These are phyloP conservation scores for Sylvilagus bachmani DNA, from an alignment of 2,113 vertebrate genomes.

Conservation along the genomic window DNA sequence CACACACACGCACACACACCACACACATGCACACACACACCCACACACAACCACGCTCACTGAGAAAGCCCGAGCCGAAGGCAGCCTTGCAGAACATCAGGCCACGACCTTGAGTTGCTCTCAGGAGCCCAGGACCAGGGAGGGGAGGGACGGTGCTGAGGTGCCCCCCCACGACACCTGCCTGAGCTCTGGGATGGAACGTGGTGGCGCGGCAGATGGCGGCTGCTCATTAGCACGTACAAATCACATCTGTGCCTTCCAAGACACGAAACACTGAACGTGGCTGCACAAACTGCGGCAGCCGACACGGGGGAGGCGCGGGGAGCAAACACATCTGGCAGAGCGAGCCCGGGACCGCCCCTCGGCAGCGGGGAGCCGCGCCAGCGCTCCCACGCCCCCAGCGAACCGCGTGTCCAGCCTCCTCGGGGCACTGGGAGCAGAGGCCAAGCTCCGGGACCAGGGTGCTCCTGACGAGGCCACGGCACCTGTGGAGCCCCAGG, in stretches of 20 bases:
- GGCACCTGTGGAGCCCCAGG: not conserved
- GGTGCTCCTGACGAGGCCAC: not conserved
- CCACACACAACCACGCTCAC: not conserved
- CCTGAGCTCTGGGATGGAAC: not conserved
- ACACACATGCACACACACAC: not conserved
- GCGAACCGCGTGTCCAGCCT: no score
- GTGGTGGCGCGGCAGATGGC: not conserved
- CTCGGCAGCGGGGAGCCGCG: no score
- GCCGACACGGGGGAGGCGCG: accelerated
- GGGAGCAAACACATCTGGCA: not conserved
- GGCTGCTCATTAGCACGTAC: not conserved
- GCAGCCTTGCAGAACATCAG: no score
- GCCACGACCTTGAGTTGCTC: not conserved
- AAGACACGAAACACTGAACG: accelerated
- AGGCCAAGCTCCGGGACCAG: not conserved
- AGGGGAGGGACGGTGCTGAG: not conserved
- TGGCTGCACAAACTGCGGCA: not conserved
- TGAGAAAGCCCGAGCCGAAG: not conserved
- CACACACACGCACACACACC: not conserved
- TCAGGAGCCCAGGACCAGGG: not conserved
- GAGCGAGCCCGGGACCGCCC: no score
- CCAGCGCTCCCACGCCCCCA: no score
- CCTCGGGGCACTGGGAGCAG: not conserved
- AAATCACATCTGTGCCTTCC: not conserved
- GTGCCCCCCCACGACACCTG: not conserved